Conservation (phyloP, 2,113 vertebrate genomes). For the Heterocephalus glaber region DNA sequence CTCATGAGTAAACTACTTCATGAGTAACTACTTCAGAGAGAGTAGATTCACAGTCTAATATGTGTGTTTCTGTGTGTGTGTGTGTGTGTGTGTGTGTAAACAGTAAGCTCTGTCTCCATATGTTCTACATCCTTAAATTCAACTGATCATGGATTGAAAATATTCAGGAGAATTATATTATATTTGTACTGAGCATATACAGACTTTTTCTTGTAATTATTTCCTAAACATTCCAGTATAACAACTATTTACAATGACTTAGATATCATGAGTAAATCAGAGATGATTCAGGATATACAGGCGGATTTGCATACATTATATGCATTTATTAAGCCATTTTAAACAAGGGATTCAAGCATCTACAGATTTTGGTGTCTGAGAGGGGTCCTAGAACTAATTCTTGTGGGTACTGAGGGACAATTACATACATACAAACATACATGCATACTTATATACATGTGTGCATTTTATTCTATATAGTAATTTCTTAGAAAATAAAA, state of each 20-base stretch:
- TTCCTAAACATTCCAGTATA: neutral
- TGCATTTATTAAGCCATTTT: neutral
- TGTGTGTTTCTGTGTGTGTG: neutral
- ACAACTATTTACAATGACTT: neutral
- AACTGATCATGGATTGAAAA: neutral
- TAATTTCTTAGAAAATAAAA: neutral
- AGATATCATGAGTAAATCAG: neutral
- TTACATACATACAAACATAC: accelerated
- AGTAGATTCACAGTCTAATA: neutral
- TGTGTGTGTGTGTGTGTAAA: neutral
- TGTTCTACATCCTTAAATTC: no score
- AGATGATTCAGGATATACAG: neutral
- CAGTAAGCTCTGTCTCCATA: neutral
- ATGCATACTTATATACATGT: accelerated
- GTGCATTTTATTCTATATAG: neutral
- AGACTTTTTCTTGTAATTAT: neutral
- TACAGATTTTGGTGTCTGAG: neutral
- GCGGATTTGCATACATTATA: neutral
- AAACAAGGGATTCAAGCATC: neutral
- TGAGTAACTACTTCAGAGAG: neutral
- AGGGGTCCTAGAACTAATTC: neutral
- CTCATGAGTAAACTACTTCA: no score
- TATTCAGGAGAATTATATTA: neutral
- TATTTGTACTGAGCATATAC: neutral
- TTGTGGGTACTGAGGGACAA: neutral